These are phyloP conservation scores for Conomelus anceps DNA, from an alignment of 2,888 invertebrate genomes.

Conservation along the genomic window DNA sequence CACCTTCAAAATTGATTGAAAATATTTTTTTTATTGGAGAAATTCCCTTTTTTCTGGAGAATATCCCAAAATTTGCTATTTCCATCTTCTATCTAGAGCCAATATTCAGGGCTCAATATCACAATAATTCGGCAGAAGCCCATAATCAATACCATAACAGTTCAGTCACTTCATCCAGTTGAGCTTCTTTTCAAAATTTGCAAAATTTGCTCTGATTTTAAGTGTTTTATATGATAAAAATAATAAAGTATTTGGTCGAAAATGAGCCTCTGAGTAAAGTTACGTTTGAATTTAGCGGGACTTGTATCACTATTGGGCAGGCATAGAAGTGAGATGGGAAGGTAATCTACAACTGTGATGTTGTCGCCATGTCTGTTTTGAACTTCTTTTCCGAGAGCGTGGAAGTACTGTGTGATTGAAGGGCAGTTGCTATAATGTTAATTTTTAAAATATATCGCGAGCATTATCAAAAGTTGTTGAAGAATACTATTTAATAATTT, in stretches of 20 bases:
- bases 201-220: no score
- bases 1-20: no score
- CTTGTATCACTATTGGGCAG: neutral
- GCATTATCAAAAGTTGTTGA: neutral
- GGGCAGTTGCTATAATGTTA: neutral
- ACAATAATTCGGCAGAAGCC: no score
- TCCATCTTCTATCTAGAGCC: no score
- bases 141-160: no score
- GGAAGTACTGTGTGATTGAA: neutral
- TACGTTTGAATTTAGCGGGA: neutral
- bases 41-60: no score
- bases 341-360: neutral
- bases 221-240: neutral
- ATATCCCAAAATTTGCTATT: no score
- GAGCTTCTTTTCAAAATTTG: no score
- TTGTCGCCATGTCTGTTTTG: neutral
- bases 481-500: neutral
- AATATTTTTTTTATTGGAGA: no score
- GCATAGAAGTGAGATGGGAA: neutral
- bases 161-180: no score
- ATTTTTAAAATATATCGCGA: neutral
- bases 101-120: no score
- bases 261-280: neutral
- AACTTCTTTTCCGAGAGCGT: neutral
- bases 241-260: neutral